Percentiles rank a stretch among this genome's conserved stretches.
These are phyloP conservation scores for Cynocephalus volans DNA, from an alignment of 2,113 vertebrate species.

Conservation along the genomic window DNA sequence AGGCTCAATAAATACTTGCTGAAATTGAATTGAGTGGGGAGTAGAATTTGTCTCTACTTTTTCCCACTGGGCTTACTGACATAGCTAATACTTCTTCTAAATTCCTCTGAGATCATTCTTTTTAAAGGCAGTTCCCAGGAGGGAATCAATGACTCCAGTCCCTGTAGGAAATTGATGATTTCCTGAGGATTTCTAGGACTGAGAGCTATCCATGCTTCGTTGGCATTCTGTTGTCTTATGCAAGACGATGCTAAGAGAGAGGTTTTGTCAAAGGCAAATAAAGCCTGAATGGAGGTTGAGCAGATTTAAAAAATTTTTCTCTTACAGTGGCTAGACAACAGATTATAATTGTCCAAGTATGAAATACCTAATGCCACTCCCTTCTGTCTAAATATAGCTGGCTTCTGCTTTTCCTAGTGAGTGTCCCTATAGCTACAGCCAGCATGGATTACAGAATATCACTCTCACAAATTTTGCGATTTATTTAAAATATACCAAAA, in stretches of 20 bases:
- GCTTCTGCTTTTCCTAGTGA: background rate
- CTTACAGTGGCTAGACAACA: conserved; percentile 58
- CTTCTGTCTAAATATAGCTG: conserved; percentile 62
- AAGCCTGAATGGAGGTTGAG: conserved; percentile 76
- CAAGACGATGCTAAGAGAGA: conserved; percentile 58
- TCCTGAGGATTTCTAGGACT: conserved; percentile 76
- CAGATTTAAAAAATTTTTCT: conserved; percentile 59
- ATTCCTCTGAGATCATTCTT: conserved; percentile 83
- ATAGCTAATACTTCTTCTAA: conserved; percentile 80
- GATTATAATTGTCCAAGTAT: conserved; percentile 66
- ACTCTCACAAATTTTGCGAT: background rate
- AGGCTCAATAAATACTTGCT: conserved; percentile 56
- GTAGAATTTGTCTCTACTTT: conserved; percentile 75
- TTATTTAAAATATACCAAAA: background rate
- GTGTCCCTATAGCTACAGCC: background rate
- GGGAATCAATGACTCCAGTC: conserved; percentile 71
- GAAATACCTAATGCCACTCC: conserved; percentile 36
- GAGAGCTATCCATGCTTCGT: conserved; percentile 49
- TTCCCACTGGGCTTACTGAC: conserved; percentile 74
- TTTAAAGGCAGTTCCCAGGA: conserved; percentile 78
- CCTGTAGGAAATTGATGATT: conserved; percentile 74
- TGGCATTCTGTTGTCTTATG: conserved; percentile 66
- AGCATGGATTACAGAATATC: background rate
- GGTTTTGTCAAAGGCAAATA: conserved; percentile 73
- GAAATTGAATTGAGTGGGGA: conserved; percentile 65